Evolutionary conservation across 2,797 vertebrate species (phyloP), one percentile per base, ranked within the genome.

Genomic region (Phalloptychus januarius): DNA sequence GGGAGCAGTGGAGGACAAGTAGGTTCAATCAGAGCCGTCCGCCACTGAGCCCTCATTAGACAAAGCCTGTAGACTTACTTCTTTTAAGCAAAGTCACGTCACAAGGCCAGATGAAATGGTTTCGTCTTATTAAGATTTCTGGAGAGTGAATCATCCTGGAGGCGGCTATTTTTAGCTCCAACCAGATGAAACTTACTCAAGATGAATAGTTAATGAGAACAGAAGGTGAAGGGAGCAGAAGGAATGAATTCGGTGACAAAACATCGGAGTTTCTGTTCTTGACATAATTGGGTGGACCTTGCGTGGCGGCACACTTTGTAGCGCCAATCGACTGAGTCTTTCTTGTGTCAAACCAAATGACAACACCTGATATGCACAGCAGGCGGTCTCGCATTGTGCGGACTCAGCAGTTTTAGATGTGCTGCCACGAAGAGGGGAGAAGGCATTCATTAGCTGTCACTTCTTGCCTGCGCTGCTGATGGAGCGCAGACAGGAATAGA

Each of bases 21-120:
- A 63, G 71, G 86, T 88, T 90, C 83, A 88, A 78, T 89, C 84
- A 81, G 75, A 84, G 85, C 81, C 46, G 81, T 81, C 74, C 48
- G 63, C 71, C 4, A 18, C 75, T 28, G 11, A 86, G 73, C 71
- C 71, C 70, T 83, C 80, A 87, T 88, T 86, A 86, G 79, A 52
- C 72, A 79, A 83, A 79, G 63, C 61, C 65, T 70, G 72, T 36
- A 50, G 79, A 82, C 77, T 75, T 75, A 56, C 80, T 71, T 80
- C 42, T 20, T 80, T 15, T 63, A 46, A 12, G 0, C 54, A 20
- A 40, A 76, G 72, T 88, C 73, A 83, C 63, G 82, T 79, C 75
- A 79, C 52, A 23, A 83, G 63, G 63, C 70, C 81, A 23, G 71
- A 79, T 72, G 50, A 86, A 85, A 83, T 74, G 52, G 72, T 78